Conservation (phyloP, 2,113 vertebrate genomes). For the Bombycilla garrulus region DNA sequence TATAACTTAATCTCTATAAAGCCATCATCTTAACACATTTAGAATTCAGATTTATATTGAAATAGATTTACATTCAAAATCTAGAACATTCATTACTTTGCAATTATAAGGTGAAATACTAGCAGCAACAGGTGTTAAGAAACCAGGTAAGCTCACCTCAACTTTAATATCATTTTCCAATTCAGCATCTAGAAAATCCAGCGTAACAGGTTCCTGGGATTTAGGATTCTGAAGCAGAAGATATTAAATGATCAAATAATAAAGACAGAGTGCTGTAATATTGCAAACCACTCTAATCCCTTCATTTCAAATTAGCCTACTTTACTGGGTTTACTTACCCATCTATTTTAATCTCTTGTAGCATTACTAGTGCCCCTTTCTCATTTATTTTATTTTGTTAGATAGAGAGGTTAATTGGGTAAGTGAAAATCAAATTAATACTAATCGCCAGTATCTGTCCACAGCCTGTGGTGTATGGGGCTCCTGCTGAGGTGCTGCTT, state of each 20-base stretch:
- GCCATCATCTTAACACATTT: neutral
- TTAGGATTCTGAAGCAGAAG: conserved; percentile 88
- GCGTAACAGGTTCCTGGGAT: conserved; percentile 97
- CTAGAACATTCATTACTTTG: neutral
- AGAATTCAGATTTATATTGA: neutral
- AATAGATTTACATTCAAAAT: neutral
- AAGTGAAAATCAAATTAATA: neutral
- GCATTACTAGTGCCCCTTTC: neutral
- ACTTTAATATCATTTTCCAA: conserved; percentile 97
- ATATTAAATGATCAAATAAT: conserved; percentile 37
- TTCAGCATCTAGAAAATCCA: conserved; percentile 96
- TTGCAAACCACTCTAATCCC: neutral
- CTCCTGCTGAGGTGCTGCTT: neutral
- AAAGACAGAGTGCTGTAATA: neutral
- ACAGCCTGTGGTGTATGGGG: neutral
- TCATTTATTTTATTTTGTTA: neutral
- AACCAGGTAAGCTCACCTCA: conserved; percentile 77
- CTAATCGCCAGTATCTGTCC: neutral
- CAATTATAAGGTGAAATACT: neutral
- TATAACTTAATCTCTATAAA: neutral
- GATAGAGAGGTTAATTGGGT: neutral
- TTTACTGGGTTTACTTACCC: conserved; percentile 46
- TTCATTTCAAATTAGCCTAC: neutral
- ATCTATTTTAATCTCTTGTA: neutral
- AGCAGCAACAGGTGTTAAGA: neutral